Evolutionary conservation across 2,113 vertebrate species (phyloP), one percentile per base, ranked within the genome.

Genomic region (Ascaphus truei): DNA sequence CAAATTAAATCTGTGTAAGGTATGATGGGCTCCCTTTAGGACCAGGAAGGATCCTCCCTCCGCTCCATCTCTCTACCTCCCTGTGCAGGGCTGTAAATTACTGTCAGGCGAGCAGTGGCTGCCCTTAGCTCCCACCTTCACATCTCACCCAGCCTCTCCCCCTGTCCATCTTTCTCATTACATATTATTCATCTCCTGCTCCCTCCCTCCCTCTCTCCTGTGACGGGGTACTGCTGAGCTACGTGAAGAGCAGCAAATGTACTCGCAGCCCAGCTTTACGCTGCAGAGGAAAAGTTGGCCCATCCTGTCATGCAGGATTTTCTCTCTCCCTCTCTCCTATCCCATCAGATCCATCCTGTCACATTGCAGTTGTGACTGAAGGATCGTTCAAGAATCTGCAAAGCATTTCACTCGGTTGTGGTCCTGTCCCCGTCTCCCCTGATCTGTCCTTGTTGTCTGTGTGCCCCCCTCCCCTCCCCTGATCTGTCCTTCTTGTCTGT

Each of bases 251-350:
- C 36, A 43, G 50, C 23, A 30, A 37, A 55, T 43, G 29, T 55
- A 23, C 22, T 33, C 45, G 20, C 18, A 56, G 26, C 34, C 37
- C 43, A 25, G 53, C 53, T n/a, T n/a, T n/a, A 68, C 30, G 53
- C 65, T 68, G 65, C 65, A 68, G 65, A 25, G 31, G 65, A 36
- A 68, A 68, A 68, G 65, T 68, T 68, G 65, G 65, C 65, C 64
- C 50, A 29, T 30, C 27, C 31, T 45, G 41, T 18, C 41, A 45
- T 45, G 41, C 16, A 45, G 41, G 41, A 16, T 45, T 2, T 45
- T 18, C 13, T 9, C 4, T 15, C 23, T 6, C 15, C 12, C 26
- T 39, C 36, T 53, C 50, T 34, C 5, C 50, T 43, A 66, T 55
- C 63, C 63, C 63, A 65, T 37, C n/a, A 56, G 29, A 34, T 33